Evolutionary conservation across 64 coral and sea anemone genomes (phyloP), one percentile per base, ranked within the genome.

Genomic region (Porites lutea): DNA sequence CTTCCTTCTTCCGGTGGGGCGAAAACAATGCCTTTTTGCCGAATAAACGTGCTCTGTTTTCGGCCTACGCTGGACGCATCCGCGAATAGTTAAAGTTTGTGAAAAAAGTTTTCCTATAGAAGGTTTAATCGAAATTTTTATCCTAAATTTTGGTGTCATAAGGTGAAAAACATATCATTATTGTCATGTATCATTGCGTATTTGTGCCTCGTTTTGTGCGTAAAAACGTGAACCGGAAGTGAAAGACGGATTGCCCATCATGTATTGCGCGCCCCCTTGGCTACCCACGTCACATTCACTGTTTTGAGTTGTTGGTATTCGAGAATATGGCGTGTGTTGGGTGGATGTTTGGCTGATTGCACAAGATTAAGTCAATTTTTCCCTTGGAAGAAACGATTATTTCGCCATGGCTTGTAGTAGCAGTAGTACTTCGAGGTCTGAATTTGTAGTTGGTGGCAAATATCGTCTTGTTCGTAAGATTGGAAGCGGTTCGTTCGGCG

Each of bases 401-500:
- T 67, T 68, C 57, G 37, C 48, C 63, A 97, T 97, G 95, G 95
- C 95, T 70, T 91, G 95, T 80, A 94, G 94, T 62, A 96, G 95
- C 18, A 91, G 91, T 92, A 91, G 82, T 79, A 84, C 71, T 22
- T 50, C 82, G 83, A 81, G 97, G 16, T 82, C 45, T 78, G 97
- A 99, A 66, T 99, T 99, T 62, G 90, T 96, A 88, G 91, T 99
- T 75, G 94, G 94, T 48, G 94, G 94, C 2, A 99, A 99, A 89
- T 99, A 99, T 52, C 97, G 97, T 65, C 88, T 99, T 62, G 69
- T 99, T 65, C 90, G 97, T 9, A 99, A 99, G 84, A 99, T 99
- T 86, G 97, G 97, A 60, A 99, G 97, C 92, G 97, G 97, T 99
- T 99, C 97, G 77, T 99, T 99, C n/a, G 97, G 97, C 22, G 97